These are phyloP conservation scores for Orientallactaga bullata DNA, from an alignment of 2,113 vertebrate genomes.

Conservation along the genomic window DNA sequence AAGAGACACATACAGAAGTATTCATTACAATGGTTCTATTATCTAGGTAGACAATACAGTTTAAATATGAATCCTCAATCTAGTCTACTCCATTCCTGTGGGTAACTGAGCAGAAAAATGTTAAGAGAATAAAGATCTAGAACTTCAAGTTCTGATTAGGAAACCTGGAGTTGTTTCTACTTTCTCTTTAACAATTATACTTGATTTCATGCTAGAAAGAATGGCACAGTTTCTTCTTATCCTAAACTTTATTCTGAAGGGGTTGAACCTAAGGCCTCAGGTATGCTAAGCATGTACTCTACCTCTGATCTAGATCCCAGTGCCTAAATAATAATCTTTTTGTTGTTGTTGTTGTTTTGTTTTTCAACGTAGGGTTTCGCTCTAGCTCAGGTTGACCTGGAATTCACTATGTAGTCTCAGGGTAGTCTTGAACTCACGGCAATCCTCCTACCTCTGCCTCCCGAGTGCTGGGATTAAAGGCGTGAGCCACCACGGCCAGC, in stretches of 20 bases:
- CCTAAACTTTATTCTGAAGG: background rate
- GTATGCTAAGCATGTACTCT: background rate
- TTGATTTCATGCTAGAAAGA: conserved; percentile 27
- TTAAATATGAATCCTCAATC: conserved; percentile 50
- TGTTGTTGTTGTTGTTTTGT: no score
- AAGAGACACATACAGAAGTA: conserved; percentile 35
- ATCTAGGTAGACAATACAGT: conserved; percentile 12
- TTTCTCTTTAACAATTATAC: conserved; percentile 28
- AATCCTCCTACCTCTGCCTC: no score
- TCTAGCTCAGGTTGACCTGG: no score
- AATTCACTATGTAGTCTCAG: no score
- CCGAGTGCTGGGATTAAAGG: no score
- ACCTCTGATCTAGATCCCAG: background rate
- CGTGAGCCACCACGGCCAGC: no score
- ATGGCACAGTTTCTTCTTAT: conserved; percentile 11
- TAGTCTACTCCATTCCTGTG: conserved; percentile 32
- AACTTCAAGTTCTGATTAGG: conserved; percentile 26
- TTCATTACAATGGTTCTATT: conserved; percentile 49
- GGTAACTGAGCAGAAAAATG: conserved; percentile 4
- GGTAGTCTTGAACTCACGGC: no score
- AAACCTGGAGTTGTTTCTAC: conserved; percentile 17
- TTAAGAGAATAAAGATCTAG: conserved; percentile 41
- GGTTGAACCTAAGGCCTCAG: background rate
- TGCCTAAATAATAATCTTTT: conserved; percentile 45
- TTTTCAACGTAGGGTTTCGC: no score